Base-by-base conservation (phyloP, 1,140 invertebrate species). In the Caerostris extrusa region DNA sequence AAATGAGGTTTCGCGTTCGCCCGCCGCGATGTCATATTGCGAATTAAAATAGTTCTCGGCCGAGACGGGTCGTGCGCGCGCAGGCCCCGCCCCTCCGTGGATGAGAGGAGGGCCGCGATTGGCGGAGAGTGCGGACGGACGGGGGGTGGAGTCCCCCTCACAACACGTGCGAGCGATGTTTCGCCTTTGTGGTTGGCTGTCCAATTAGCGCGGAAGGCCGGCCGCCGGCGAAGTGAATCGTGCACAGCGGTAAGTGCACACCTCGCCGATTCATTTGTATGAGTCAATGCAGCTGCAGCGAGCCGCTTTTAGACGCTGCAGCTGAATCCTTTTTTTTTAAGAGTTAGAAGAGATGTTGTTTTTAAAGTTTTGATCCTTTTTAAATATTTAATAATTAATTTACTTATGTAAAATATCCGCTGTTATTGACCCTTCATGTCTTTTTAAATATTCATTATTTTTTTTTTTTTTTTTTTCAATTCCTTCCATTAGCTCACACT, bases 81-180 rank as follows among this genome's bases (percentile, higher is more conserved):
- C 82, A 83, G 55, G 14, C 60, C 61, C 19, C 86, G 58, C 86
- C 86, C 60, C n/a, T 14, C 64, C 12, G 0, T 19, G 14, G 14
- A 14, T 67, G 7, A n/a, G n/a, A 3, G 12, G n/a, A 50, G 12
- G 3, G 1, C 19, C 60, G 0, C 17, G 6, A 88, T 88, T 88
- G 86, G 86, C 17, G 5, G 12, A n/a, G n/a, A 14, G 53, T 7
- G 8, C 12, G 60, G 86, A 64, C n/a, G 19, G 7, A 12, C n/a
- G n/a, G n/a, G 3, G 34, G 58, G 86, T 8, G 86, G 71, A 10
- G 60, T 12, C 19, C 50, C 14, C 3, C 4, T 3, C 6, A 60
- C 86, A 34, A 34, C 86, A 88, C 86, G 86, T 88, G 86, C 56
- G n/a, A 58, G 10, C 10, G 86, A n/a, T 64, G n/a, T 53, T 64